These are phyloP conservation scores for Peromyscus aztecus DNA, from an alignment of 2,797 vertebrate genomes.

Conservation along the genomic window DNA sequence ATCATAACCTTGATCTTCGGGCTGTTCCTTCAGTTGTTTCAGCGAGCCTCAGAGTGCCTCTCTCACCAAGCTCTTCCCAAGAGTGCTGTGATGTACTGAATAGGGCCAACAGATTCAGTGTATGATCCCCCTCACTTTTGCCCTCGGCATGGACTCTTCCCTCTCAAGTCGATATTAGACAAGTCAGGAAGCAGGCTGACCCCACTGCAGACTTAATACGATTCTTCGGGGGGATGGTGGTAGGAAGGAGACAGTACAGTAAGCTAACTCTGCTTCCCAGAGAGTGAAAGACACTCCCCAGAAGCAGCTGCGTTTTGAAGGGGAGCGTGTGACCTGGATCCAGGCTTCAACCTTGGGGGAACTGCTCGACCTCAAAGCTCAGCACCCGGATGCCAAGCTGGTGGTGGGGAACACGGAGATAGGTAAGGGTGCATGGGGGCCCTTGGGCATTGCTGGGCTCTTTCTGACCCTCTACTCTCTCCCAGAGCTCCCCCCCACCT, in stretches of 20 bases:
- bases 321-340: slow-evolving; percentile 92
- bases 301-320: slow-evolving; percentile 90
- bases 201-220: background rate
- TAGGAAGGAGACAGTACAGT: background rate
- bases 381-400: slow-evolving; percentile 91
- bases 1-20: too few species aligned
- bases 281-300: slow-evolving; percentile 85
- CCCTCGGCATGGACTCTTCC: fast-evolving
- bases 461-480: background rate
- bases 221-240: background rate
- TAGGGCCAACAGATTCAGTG: fast-evolving
- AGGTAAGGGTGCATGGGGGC: slow-evolving; percentile 88
- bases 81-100: background rate
- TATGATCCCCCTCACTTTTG: fast-evolving
- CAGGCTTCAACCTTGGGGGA: slow-evolving; percentile 91
- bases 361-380: slow-evolving; percentile 92
- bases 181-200: background rate
- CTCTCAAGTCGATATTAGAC: background rate
- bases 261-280: slow-evolving; percentile 77
- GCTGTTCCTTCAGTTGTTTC: background rate
- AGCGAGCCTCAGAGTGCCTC: background rate
- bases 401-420: slow-evolving; percentile 99
- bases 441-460: background rate
- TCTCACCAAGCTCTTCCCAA: fast-evolving
- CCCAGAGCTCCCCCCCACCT: fast-evolving